phyloP scores from a whole-genome alignment of 2,888 invertebrate species.

The Gryllus longicercus region DNA sequence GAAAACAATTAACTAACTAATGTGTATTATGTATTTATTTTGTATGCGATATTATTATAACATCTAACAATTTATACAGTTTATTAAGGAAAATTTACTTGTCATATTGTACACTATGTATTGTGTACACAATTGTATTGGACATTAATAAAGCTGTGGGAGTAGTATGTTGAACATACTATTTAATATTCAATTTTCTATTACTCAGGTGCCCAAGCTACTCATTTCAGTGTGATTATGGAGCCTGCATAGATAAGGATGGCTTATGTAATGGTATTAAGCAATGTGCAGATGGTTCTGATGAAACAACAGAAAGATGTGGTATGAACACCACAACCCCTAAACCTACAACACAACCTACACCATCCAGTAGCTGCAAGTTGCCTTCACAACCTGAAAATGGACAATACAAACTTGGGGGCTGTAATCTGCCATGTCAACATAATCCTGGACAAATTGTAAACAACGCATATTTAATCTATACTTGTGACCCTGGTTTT shows the following conservation, averaged over 20 bases:
- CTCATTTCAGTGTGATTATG: constrained; percentile 60
- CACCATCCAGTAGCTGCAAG: constrained; percentile 30
- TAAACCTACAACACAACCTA: background rate
- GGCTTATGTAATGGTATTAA: constrained; percentile 52
- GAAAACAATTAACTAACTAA: background rate
- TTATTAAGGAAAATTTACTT: no score
- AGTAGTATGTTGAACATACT: no score
- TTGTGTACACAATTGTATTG: no score
- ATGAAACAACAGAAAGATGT: constrained; percentile 44
- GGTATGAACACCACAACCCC: background rate
- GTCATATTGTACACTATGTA: no score
- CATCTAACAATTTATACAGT: no score
- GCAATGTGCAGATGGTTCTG: constrained; percentile 54
- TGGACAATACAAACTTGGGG: constrained; percentile 39
- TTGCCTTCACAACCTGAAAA: constrained; percentile 39
- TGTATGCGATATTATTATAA: no score
- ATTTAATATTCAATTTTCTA: no score
- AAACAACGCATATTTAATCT: constrained; percentile 37
- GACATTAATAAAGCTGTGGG: no score
- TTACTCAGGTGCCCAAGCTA: constrained; percentile 50
- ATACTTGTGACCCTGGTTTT: constrained; percentile 41
- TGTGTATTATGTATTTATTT: background rate
- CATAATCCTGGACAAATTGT: constrained; percentile 39
- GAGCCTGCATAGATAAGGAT: constrained; percentile 59
- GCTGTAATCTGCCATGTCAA: constrained; percentile 39